Base-by-base conservation (phyloP, 2,888 invertebrate genomes). In the Drosophila borealis region DNA sequence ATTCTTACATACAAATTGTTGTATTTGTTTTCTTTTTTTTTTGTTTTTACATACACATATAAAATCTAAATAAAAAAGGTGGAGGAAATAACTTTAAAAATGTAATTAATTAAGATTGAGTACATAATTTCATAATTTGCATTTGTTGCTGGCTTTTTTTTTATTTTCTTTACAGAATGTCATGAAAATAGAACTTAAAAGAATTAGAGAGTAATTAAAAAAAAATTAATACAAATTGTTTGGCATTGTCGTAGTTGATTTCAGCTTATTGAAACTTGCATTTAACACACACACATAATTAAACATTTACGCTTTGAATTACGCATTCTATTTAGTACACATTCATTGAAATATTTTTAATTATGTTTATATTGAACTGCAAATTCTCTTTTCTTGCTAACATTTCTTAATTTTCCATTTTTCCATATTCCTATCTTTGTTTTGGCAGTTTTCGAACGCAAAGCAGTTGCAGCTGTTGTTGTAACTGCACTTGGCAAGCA, bases 1-100 rank as follows among this genome's bases (percentile, higher is more conserved):
- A 66, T 71, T 81, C 72, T 85, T 80, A 85, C 74, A 64, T 79
- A 82, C 63, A 82, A 70, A 63, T 69, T 67, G 55, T 60, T 55
- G 36, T 44, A 45, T 51, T 46, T 8, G 0, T 29, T 29, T 48
- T 51, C 44, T n/a, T 67, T 8, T 49, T 53, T 51, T 64, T 59
- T 56, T 76, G n/a, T n/a, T 74, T 76, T 79, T 81, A 78, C 82
- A 81, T 67, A 77, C 67, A 73, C 57, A 68, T 46, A 56, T 62
- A 55, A 59, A 55, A 66, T 55, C 37, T 62, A 56, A 56, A 54
- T 39, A 49, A 60, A 42, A 39, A 36, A 57, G 53, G 6, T 25
- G 14, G 34, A 6, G 41, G 70, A 55, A 63, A 63, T 19, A 48
- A 48, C 25, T 41, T 44, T 53, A 61, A 60, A 56, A 50, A 33